A percentile compares a stretch with the other conserved stretches of the same genome.
phyloP scores from a whole-genome alignment of 1,140 invertebrate genomes.

The Dendroctonus valens region DNA sequence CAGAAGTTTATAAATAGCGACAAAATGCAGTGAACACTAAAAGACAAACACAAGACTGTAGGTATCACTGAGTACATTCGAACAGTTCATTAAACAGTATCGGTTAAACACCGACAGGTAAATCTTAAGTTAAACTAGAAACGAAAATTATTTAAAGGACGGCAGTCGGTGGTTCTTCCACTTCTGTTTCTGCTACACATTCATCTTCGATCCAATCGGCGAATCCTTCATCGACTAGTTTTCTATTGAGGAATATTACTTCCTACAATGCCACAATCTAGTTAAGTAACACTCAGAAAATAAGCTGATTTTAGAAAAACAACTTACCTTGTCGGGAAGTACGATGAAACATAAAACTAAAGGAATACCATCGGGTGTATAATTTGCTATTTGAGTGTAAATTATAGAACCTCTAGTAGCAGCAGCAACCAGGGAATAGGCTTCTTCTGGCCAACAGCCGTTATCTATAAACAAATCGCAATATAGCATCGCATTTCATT shows the following conservation, averaged over 20 bases:
- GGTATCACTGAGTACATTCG: not conserved
- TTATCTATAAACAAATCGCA: constrained; percentile 41
- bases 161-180: not conserved
- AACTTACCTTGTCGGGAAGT: constrained; percentile 64
- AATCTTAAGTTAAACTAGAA: not conserved
- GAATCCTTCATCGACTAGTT: constrained; percentile 65
- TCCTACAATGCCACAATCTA: constrained; percentile 53
- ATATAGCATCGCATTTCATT: not conserved
- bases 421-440: constrained; percentile 70
- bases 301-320: not conserved
- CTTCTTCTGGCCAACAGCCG: constrained; percentile 70
- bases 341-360: constrained; percentile 77
- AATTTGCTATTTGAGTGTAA: constrained; percentile 83
- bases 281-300: not conserved
- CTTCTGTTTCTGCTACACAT: not conserved
- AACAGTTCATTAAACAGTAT: not conserved
- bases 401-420: constrained; percentile 76
- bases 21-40: not conserved
- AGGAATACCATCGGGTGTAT: constrained; percentile 72
- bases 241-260: constrained; percentile 66
- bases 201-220: constrained; percentile 57
- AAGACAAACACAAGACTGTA: not conserved
- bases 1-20: not conserved
- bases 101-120: not conserved
- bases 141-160: not conserved